Conservation (phyloP, 92 coral and sea anemone species). For the Epizoanthus ramosus region DNA sequence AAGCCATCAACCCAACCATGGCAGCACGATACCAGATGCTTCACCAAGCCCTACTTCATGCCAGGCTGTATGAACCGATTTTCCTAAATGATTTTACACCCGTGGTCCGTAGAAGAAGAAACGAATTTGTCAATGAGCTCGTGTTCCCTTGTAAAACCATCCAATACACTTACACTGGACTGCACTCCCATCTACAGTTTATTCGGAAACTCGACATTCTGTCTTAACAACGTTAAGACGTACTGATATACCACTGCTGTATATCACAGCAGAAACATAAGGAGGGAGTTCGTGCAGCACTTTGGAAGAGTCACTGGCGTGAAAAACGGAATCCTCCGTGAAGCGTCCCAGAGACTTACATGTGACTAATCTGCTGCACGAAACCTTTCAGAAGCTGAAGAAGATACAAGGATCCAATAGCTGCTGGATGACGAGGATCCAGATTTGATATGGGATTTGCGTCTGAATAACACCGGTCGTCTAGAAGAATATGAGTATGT, state of each 20-base stretch:
- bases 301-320: conserved; percentile 39
- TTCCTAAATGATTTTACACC: conserved; percentile 46
- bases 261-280: conserved; percentile 38
- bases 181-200: conserved; percentile 28
- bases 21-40: conserved; percentile 37
- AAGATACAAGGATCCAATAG: neutral
- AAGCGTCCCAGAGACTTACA: conserved; percentile 49
- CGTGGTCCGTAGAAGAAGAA: conserved; percentile 25
- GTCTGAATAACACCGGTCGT: too few relatives aligned
- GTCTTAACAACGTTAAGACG: too few relatives aligned
- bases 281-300: conserved; percentile 38
- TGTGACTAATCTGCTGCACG: conserved; percentile 23
- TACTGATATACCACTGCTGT: too few relatives aligned
- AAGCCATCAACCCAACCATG: conserved; percentile 30
- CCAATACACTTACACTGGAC: conserved; percentile 39
- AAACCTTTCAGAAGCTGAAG: conserved; percentile 14
- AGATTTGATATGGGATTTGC: neutral
- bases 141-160: conserved; percentile 33
- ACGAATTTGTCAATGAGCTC: conserved; percentile 20
- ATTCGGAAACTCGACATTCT: too few relatives aligned
- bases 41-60: conserved; percentile 46
- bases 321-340: conserved; percentile 46
- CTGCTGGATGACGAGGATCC: conserved; percentile 28
- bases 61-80: conserved; percentile 41
- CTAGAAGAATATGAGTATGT: too few relatives aligned